These are phyloP conservation scores for Hemithea aestivaria DNA, from an alignment of 2,888 invertebrate species.

Conservation along the genomic window DNA sequence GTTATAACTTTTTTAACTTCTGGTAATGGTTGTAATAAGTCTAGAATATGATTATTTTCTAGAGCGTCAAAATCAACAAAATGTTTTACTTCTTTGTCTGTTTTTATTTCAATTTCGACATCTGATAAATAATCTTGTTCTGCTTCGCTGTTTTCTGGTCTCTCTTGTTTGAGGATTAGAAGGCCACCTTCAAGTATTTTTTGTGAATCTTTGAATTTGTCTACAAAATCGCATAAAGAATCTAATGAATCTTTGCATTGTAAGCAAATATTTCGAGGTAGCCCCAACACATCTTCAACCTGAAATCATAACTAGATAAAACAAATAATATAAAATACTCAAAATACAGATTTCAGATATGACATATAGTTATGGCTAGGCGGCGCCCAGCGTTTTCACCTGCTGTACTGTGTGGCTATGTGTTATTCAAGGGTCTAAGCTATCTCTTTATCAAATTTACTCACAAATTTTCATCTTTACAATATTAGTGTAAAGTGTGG, in stretches of 20 bases:
- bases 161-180: constrained; percentile 34
- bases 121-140: constrained; percentile 27
- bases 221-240: constrained; percentile 48
- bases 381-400: no score
- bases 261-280: constrained; percentile 6
- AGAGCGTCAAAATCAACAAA: constrained; percentile 22
- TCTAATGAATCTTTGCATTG: constrained; percentile 32
- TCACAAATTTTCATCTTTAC: no score
- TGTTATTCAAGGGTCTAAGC: no score
- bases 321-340: no score
- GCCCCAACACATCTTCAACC: constrained; percentile 6
- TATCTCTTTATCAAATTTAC: no score
- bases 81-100: constrained; percentile 33
- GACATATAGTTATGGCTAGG: no score
- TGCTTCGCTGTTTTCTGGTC: constrained; percentile 39
- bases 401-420: no score
- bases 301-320: constrained; percentile 5
- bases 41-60: constrained; percentile 26
- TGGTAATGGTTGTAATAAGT: constrained; percentile 32
- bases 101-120: constrained; percentile 37
- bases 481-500: no score
- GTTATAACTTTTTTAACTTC: constrained; percentile 25
- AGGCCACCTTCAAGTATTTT: constrained; percentile 45
- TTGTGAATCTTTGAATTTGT: constrained; percentile 49
- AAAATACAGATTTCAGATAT: no score